Conservation (phyloP, 2,797 vertebrate genomes). For the Notamacropus eugenii region DNA sequence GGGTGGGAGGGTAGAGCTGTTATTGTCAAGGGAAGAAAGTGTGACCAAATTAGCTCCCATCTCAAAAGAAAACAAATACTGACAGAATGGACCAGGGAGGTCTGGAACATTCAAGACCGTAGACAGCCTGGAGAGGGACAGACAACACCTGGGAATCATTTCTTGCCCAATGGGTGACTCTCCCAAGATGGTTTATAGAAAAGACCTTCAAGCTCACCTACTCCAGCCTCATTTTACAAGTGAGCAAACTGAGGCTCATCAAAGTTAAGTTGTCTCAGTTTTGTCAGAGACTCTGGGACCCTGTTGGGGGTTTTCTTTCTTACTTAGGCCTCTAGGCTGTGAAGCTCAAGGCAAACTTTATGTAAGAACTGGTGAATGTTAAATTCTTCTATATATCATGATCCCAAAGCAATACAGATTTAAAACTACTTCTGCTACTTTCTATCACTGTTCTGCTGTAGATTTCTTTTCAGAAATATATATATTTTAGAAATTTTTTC, state of each 20-base stretch:
- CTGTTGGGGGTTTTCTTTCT: too few relatives aligned
- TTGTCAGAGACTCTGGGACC: too few relatives aligned
- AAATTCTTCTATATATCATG: slow-evolving; percentile 12
- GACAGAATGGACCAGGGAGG: slow-evolving; percentile 29
- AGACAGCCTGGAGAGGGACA: background rate
- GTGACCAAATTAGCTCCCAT: slow-evolving; percentile 71
- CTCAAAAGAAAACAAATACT: slow-evolving; percentile 72
- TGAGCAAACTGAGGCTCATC: too few relatives aligned
- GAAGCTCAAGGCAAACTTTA: slow-evolving; percentile 11
- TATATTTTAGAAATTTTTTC: background rate
- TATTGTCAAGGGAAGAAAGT: slow-evolving; percentile 75
- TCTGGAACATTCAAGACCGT: slow-evolving; percentile 30
- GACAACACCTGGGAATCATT: background rate
- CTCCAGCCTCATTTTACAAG: too few relatives aligned
- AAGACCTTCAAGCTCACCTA: too few relatives aligned
- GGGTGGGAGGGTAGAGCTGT: slow-evolving; percentile 34
- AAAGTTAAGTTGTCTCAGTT: too few relatives aligned
- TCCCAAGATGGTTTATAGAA: background rate
- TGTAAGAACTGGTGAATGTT: background rate
- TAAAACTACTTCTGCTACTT: slow-evolving; percentile 1
- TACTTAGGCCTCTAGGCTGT: background rate
- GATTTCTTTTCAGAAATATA: background rate
- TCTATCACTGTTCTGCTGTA: background rate
- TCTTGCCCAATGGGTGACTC: slow-evolving; percentile 23
- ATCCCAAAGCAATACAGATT: background rate